phyloP scores from a whole-genome alignment of 2,113 vertebrate genomes.

The Sinocyclocheilus maitianheensis region DNA sequence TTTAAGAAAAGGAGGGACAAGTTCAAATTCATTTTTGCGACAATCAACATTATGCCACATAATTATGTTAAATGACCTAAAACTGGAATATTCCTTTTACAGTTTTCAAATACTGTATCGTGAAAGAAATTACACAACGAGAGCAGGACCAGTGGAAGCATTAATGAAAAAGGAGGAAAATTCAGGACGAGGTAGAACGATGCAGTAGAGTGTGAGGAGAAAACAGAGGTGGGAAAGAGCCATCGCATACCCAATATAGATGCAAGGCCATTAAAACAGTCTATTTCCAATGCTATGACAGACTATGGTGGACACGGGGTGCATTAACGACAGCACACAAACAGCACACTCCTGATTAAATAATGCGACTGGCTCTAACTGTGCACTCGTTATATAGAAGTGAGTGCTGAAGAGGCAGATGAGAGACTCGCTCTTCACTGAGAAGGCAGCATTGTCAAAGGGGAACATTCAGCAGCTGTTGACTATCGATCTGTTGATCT shows the following conservation, averaged over 20 bases:
- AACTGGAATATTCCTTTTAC: too few relatives aligned
- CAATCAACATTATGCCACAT: too few relatives aligned
- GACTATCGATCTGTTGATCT: slow-evolving; percentile 46
- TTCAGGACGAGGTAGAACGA: background rate
- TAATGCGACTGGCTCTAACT: slow-evolving; percentile 26
- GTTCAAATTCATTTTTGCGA: too few relatives aligned
- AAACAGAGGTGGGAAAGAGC: background rate
- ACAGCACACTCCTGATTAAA: slow-evolving; percentile 24
- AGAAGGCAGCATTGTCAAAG: slow-evolving; percentile 43
- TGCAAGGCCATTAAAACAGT: slow-evolving; percentile 15
- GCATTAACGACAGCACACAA: slow-evolving; percentile 6
- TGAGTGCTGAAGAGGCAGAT: slow-evolving; percentile 34
- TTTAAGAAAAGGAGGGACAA: too few relatives aligned
- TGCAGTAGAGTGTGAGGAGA: background rate
- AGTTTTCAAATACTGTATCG: too few relatives aligned
- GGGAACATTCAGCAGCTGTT: slow-evolving; percentile 40
- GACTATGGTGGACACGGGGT: background rate
- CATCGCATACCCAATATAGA: slow-evolving; percentile 9
- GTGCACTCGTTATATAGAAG: slow-evolving; percentile 14
- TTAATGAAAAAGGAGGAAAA: background rate
- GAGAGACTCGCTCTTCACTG: slow-evolving; percentile 18
- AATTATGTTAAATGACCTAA: too few relatives aligned
- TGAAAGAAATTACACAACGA: background rate
- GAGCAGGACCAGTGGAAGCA: background rate
- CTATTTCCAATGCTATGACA: background rate